A percentile compares a stretch with the other conserved stretches of the same genome.
phyloP scores from a whole-genome alignment of 2,113 vertebrate species.

The Tragelaphus imberbis region DNA sequence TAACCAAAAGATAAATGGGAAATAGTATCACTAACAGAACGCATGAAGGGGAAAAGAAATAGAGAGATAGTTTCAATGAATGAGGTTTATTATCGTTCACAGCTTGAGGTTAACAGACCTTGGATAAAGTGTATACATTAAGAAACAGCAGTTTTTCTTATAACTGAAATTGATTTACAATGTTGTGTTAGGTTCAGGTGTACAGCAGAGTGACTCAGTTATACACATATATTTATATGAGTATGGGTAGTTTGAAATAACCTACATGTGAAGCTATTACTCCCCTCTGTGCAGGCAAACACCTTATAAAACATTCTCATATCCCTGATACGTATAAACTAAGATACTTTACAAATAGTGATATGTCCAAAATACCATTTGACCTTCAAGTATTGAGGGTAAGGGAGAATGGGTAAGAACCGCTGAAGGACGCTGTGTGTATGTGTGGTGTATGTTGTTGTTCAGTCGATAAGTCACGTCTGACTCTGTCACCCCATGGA shows the following conservation, averaged over 20 bases:
- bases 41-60: neutral
- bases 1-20: neutral
- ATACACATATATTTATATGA: neutral
- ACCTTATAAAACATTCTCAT: neutral
- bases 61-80: neutral
- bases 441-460: neutral
- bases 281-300: neutral
- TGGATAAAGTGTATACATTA: neutral
- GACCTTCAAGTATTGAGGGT: neutral
- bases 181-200: neutral
- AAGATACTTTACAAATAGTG: neutral
- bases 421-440: neutral
- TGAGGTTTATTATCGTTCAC: neutral
- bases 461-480: neutral
- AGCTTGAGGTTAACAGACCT: neutral
- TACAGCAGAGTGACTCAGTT: neutral
- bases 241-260: neutral
- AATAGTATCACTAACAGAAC: neutral
- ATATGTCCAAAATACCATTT: neutral
- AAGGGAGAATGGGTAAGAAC: neutral
- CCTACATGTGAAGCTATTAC: neutral
- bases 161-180: neutral
- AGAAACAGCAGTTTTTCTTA: neutral
- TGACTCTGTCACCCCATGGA: neutral
- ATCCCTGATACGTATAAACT: neutral